phyloP scores from a whole-genome alignment of 2,888 invertebrate species.

The Polyommatus icarus region DNA sequence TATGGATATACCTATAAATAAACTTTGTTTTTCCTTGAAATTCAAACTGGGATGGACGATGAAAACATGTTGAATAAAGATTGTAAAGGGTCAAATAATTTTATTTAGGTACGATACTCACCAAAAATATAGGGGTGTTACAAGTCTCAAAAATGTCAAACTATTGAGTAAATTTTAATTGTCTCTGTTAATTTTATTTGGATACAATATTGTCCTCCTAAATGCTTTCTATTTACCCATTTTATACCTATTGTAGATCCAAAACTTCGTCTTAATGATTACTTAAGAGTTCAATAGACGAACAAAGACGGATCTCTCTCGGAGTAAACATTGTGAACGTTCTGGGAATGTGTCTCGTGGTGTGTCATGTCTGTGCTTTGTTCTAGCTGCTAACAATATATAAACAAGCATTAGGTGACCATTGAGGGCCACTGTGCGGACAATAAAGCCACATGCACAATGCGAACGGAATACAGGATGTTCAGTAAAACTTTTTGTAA shows the following conservation, averaged over 20 bases:
- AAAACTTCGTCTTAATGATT: conserved; percentile 2
- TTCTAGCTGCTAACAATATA: conserved; percentile 62
- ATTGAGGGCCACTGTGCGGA: conserved; percentile 65
- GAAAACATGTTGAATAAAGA: not conserved
- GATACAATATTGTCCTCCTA: not conserved
- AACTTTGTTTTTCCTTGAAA: not conserved
- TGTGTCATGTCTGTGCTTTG: conserved; percentile 50
- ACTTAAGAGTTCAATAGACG: conserved; percentile 19
- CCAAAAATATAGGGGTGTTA: too few relatives aligned
- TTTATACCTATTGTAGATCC: not conserved
- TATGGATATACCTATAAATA: not conserved
- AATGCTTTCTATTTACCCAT: not conserved
- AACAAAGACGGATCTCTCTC: not conserved
- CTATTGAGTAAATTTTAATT: not conserved
- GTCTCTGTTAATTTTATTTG: not conserved
- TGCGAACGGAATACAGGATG: conserved; percentile 44
- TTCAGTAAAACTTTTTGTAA: conserved; percentile 20
- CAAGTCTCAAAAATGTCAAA: too few relatives aligned
- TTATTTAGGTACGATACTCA: not conserved
- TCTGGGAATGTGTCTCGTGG: conserved; percentile 42
- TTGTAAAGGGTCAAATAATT: not conserved
- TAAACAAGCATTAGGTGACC: conserved; percentile 59
- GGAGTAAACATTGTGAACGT: conserved; percentile 33
- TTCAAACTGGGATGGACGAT: not conserved
- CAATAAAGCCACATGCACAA: conserved; percentile 53